These are phyloP conservation scores for Ridgeia piscesae DNA, from an alignment of 1,140 invertebrate genomes.

Conservation along the genomic window DNA sequence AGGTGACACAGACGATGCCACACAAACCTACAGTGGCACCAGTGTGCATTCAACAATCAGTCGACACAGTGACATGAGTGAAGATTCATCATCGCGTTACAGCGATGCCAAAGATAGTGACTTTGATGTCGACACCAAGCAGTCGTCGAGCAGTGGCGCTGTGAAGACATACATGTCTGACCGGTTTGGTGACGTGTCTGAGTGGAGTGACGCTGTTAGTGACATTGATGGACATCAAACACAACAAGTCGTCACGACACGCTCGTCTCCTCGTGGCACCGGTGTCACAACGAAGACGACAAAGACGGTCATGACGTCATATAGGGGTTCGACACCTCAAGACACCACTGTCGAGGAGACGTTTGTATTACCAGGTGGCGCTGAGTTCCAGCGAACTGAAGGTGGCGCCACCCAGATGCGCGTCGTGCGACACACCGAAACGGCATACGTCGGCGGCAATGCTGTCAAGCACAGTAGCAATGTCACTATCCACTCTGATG, in stretches of 20 bases:
- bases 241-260: neutral
- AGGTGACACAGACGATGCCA: neutral
- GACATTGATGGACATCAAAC: neutral
- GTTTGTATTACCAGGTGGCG: neutral
- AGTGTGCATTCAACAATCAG: neutral
- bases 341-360: neutral
- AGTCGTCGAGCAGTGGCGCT: neutral
- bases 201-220: neutral
- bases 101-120: neutral
- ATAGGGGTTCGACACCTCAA: neutral
- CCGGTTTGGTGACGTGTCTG: neutral
- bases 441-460: slow-evolving; percentile 14
- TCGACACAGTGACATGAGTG: neutral
- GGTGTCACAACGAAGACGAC: neutral
- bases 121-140: neutral
- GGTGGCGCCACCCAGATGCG: slow-evolving; percentile 11
- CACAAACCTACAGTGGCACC: neutral
- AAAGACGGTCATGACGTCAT: neutral
- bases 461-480: neutral
- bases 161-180: neutral
- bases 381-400: neutral
- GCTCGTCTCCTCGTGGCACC: neutral
- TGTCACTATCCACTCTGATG: neutral
- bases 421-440: slow-evolving; percentile 15
- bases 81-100: neutral